Percentiles rank a stretch among this genome's conserved stretches.
Evolutionary conservation across 92 coral and sea anemone genomes (phyloP).

Genomic region (Parazoanthus atlanticus): DNA sequence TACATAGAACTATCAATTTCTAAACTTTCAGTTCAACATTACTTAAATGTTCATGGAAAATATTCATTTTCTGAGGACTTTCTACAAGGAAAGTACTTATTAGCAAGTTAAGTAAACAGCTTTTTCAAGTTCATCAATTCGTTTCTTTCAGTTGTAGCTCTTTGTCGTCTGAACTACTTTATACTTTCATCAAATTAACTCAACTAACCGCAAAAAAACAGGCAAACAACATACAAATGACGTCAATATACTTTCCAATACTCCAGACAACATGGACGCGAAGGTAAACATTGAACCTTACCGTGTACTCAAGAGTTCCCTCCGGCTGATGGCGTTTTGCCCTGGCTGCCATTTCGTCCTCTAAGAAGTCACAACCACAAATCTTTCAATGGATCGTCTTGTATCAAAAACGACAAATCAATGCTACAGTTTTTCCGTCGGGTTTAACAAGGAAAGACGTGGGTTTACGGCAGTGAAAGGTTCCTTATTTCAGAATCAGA

Average conservation of each 20-base stretch:
- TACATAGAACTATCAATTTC: too few relatives aligned
- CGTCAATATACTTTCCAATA: background rate
- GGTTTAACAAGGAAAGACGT: too few relatives aligned
- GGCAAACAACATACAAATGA: background rate
- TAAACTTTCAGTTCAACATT: too few relatives aligned
- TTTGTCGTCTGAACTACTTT: too few relatives aligned
- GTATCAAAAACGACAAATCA: background rate
- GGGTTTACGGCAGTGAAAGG: too few relatives aligned
- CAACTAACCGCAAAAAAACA: background rate
- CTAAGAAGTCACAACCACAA: constrained; percentile 38
- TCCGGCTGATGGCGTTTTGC: constrained; percentile 64
- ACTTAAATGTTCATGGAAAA: too few relatives aligned
- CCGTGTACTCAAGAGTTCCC: constrained; percentile 75
- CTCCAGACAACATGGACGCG: background rate
- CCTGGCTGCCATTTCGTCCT: constrained; percentile 56
- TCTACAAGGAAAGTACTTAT: too few relatives aligned
- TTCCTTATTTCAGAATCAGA: too few relatives aligned
- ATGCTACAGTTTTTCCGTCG: background rate
- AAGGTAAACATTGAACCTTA: constrained; percentile 35
- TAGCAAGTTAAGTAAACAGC: too few relatives aligned
- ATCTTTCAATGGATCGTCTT: background rate
- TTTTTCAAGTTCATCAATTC: too few relatives aligned
- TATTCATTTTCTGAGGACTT: too few relatives aligned
- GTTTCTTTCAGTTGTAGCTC: background rate
- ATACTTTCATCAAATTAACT: too few relatives aligned